Evolutionary conservation across 2,113 vertebrate genomes (phyloP).

Genomic region (Boleophthalmus pectinirostris): DNA sequence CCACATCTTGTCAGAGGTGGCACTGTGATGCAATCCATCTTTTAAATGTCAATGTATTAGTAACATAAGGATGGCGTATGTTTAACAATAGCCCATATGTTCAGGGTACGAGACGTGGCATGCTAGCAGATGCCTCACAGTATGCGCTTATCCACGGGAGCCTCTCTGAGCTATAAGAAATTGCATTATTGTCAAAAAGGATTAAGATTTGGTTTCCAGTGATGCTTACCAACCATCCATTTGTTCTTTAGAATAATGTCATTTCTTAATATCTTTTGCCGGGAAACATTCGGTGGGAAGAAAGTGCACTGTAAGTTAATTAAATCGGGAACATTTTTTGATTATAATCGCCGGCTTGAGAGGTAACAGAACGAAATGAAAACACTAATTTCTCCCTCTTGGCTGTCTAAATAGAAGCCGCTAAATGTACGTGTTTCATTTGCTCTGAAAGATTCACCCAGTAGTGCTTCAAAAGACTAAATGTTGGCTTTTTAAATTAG

Average conservation of each 20-base stretch:
- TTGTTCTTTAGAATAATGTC: constrained; percentile 56
- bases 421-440: constrained; percentile 59
- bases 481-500: constrained; percentile 65
- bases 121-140: constrained; percentile 3
- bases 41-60: neutral
- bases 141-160: constrained; percentile 14
- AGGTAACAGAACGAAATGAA: constrained; percentile 45
- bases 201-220: constrained; percentile 43
- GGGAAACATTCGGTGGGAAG: constrained; percentile 43
- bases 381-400: constrained; percentile 47
- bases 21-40: neutral
- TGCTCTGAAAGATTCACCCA: constrained; percentile 37
- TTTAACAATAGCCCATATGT: constrained; percentile 12
- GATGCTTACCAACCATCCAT: constrained; percentile 50
- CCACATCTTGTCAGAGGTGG: too few species aligned
- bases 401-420: constrained; percentile 49
- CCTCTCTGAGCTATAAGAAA: constrained; percentile 23
- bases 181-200: constrained; percentile 52
- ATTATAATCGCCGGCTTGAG: constrained; percentile 74
- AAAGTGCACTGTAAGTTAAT: constrained; percentile 62
- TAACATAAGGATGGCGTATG: neutral
- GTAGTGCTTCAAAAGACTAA: constrained; percentile 55
- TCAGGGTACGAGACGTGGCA: neutral
- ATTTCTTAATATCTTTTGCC: constrained; percentile 49
- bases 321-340: constrained; percentile 69